Evolutionary conservation across 2,797 vertebrate species (phyloP).

Genomic region (Saxicola maurus): DNA sequence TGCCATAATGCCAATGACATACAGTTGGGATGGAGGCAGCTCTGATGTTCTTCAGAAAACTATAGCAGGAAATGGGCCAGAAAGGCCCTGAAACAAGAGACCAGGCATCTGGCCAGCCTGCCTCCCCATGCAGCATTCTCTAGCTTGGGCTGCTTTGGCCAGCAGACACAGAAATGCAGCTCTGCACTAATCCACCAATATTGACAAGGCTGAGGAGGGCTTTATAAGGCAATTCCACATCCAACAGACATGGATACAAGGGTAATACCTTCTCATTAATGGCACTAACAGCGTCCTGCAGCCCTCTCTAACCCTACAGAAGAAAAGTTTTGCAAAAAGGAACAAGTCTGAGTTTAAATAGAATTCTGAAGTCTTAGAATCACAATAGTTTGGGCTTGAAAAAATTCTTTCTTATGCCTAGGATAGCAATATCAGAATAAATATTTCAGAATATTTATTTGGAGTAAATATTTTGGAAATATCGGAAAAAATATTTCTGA

Average conservation of each 20-base stretch:
- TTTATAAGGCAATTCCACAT: background rate
- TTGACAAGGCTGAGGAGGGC: background rate
- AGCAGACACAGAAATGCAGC: background rate
- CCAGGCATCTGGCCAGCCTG: background rate
- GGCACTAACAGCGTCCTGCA: background rate
- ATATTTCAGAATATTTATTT: too few relatives aligned
- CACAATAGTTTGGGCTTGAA: too few relatives aligned
- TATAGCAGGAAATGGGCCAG: background rate
- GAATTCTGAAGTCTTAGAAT: background rate
- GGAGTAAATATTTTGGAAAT: too few relatives aligned
- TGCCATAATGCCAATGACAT: background rate
- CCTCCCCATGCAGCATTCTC: background rate
- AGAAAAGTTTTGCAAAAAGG: background rate
- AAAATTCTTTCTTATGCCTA: too few relatives aligned
- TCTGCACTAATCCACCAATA: background rate
- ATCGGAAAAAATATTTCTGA: accelerated
- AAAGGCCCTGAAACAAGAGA: background rate
- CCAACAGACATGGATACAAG: background rate
- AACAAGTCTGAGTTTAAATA: background rate
- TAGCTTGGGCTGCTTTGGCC: background rate
- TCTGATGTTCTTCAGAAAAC: background rate
- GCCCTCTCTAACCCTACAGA: background rate
- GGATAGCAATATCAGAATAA: too few relatives aligned
- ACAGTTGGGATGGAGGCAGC: background rate
- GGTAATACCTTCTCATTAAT: background rate